Evolutionary conservation across 2,888 invertebrate genomes (phyloP).

Genomic region (Syrphus vitripennis): DNA sequence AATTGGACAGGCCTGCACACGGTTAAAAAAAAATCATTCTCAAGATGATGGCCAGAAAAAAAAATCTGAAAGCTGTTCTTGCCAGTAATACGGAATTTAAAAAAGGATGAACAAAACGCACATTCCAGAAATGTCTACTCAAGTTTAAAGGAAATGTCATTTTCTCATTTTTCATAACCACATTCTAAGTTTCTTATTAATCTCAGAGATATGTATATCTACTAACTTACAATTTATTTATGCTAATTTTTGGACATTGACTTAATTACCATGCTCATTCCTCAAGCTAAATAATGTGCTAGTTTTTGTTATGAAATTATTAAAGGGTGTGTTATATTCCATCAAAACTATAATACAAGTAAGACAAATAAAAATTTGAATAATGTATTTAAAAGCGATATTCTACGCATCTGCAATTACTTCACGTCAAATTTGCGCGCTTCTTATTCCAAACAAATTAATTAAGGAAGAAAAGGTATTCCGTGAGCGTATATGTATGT

Average conservation of each 20-base stretch:
- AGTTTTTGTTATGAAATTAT: conserved; percentile 53
- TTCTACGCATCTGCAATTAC: conserved; percentile 70
- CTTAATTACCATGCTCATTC: conserved; percentile 48
- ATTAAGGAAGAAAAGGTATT: conserved; percentile 36
- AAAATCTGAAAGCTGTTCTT: too few species aligned
- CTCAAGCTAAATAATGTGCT: conserved; percentile 13
- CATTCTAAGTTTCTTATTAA: background rate
- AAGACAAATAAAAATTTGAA: conserved; percentile 58
- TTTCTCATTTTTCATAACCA: background rate
- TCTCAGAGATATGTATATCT: background rate
- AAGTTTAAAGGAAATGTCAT: too few species aligned
- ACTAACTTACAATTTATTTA: background rate
- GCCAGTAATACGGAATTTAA: too few species aligned
- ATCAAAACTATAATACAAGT: conserved; percentile 20
- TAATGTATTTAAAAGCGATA: conserved; percentile 70
- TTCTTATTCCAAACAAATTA: conserved; percentile 64
- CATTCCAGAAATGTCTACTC: too few species aligned
- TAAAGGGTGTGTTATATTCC: conserved; percentile 51
- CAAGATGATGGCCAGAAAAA: too few species aligned
- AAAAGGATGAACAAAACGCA: too few species aligned
- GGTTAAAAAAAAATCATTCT: too few species aligned
- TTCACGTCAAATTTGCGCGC: conserved; percentile 59
- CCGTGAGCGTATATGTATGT: background rate
- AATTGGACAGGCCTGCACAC: too few species aligned
- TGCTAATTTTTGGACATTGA: conserved; percentile 44